Evolutionary conservation across 2,113 vertebrate genomes (phyloP).

Genomic region (Gobius niger): DNA sequence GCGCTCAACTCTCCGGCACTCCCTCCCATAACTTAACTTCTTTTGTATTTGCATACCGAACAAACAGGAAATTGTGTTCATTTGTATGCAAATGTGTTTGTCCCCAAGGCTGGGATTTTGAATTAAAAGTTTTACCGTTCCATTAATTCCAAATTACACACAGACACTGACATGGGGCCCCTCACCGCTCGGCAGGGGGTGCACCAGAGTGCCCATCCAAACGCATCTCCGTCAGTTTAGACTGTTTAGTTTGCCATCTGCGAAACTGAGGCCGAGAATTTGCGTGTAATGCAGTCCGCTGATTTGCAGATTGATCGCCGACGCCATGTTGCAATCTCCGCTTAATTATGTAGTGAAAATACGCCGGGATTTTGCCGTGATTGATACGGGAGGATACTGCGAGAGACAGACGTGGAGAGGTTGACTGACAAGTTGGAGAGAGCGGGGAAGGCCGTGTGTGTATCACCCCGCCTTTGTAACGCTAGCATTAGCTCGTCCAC

Average conservation of each 20-base stretch:
- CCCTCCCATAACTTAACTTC: slow-evolving; percentile 60
- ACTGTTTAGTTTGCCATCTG: slow-evolving; percentile 73
- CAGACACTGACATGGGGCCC: slow-evolving; percentile 67
- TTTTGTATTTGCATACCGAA: slow-evolving; percentile 78
- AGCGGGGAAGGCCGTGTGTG: slow-evolving; percentile 59
- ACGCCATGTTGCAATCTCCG: slow-evolving; percentile 62
- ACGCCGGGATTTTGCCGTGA: slow-evolving; percentile 66
- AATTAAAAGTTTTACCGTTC: slow-evolving; percentile 82
- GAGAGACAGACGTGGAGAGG: slow-evolving; percentile 63
- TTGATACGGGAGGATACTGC: slow-evolving; percentile 69
- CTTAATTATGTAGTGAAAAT: slow-evolving; percentile 66
- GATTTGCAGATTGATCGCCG: slow-evolving; percentile 75
- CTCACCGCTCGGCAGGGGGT: slow-evolving; percentile 58
- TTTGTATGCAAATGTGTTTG: slow-evolving; percentile 84
- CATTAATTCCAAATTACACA: slow-evolving; percentile 83
- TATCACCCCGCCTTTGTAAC: slow-evolving; percentile 18
- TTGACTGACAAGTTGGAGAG: slow-evolving; percentile 68
- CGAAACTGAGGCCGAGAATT: slow-evolving; percentile 50
- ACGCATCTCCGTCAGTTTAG: slow-evolving; percentile 63
- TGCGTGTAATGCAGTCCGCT: slow-evolving; percentile 67
- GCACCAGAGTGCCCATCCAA: slow-evolving; percentile 59
- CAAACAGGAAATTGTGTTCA: slow-evolving; percentile 84
- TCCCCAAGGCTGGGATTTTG: slow-evolving; percentile 79
- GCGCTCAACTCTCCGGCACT: slow-evolving; percentile 66
- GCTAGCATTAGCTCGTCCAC: slow-evolving; percentile 51